Percentiles rank a stretch among this genome's conserved stretches.
These are phyloP conservation scores for Charadrius vociferus DNA, from an alignment of 2,113 vertebrate species.

Conservation along the genomic window DNA sequence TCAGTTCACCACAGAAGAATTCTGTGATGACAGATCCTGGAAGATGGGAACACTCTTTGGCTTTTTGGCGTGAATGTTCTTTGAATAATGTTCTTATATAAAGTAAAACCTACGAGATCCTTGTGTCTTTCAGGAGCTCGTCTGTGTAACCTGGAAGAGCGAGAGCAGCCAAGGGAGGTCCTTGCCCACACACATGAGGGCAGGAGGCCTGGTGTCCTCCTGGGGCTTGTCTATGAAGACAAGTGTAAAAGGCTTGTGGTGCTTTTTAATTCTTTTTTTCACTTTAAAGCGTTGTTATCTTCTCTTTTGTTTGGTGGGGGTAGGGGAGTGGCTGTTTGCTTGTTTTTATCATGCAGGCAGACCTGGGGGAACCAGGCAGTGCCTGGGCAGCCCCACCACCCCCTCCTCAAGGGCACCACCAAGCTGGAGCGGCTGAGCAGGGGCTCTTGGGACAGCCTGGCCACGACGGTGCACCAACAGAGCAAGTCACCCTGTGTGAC, in stretches of 20 bases:
- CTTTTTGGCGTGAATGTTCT: background rate
- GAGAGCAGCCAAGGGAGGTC: background rate
- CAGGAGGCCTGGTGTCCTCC: background rate
- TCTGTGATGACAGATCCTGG: background rate
- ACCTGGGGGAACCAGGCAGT: background rate
- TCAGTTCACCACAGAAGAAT: background rate
- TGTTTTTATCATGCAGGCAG: background rate
- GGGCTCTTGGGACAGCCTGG: background rate
- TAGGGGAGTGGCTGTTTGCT: background rate
- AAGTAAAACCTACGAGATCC: background rate
- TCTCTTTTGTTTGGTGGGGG: background rate
- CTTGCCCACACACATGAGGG: accelerated
- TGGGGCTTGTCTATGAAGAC: accelerated
- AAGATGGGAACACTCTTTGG: accelerated
- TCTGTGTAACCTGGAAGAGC: accelerated
- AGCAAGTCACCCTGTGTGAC: background rate
- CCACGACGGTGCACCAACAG: accelerated
- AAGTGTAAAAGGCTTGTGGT: background rate
- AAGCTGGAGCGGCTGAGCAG: accelerated
- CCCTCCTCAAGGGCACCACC: background rate
- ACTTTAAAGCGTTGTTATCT: background rate
- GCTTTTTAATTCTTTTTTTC: background rate
- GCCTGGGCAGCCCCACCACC: background rate
- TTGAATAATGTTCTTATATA: background rate
- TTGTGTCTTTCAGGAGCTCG: background rate